Conservation (phyloP, 2,797 vertebrate genomes). For the Petrocephalus sullivani region DNA sequence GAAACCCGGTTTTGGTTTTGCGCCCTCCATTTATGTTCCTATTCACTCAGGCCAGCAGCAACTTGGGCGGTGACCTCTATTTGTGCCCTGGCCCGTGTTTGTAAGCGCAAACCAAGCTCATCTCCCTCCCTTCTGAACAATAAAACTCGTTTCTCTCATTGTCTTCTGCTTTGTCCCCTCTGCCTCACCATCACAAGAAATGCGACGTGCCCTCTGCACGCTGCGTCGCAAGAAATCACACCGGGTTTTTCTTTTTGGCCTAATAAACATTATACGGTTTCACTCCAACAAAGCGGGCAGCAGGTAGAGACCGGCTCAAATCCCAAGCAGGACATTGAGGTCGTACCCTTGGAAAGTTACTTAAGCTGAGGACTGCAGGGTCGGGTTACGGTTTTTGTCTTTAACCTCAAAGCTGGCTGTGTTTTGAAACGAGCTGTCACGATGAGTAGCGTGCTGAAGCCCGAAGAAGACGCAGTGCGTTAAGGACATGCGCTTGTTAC, state of each 20-base stretch:
- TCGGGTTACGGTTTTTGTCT: neutral
- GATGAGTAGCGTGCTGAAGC: neutral
- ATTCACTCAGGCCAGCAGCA: neutral
- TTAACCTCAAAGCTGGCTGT: neutral
- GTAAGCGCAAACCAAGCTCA: neutral
- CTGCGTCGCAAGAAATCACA: neutral
- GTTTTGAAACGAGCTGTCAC: neutral
- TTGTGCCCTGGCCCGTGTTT: neutral
- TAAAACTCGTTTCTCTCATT: neutral
- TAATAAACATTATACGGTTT: neutral
- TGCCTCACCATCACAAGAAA: neutral
- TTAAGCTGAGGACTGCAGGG: neutral
- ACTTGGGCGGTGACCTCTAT: neutral
- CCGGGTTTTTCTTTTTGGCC: neutral
- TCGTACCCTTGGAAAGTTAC: neutral
- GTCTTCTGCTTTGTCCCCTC: neutral
- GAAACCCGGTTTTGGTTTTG: neutral
- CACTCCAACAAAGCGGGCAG: neutral
- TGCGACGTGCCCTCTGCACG: neutral
- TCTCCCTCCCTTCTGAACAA: neutral
- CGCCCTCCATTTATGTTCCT: neutral
- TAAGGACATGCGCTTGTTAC: neutral
- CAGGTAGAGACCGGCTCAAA: neutral
- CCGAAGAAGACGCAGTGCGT: neutral
- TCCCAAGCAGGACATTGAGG: neutral